A percentile compares a stretch with the other conserved stretches of the same genome.
These are phyloP conservation scores for Saccostrea cuccullata DNA, from an alignment of 1,140 invertebrate genomes.

Conservation along the genomic window DNA sequence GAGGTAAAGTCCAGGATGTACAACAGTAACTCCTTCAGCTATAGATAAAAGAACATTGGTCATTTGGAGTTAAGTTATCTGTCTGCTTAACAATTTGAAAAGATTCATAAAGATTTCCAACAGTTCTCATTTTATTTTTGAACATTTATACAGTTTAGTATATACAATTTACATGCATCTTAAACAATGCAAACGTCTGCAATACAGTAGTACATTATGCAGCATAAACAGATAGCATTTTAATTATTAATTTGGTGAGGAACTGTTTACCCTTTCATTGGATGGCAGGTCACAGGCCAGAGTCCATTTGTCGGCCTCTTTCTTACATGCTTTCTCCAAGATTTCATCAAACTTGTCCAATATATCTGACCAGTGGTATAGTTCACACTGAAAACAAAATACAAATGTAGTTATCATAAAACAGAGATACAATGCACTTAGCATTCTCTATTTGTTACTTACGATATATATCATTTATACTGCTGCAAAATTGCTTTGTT, in stretches of 20 bases:
- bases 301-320: conserved; percentile 85
- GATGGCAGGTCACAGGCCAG: conserved; percentile 87
- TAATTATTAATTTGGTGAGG: not conserved
- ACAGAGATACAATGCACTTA: too few species aligned
- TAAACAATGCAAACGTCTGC: too few species aligned
- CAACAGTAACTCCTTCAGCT: conserved; percentile 15
- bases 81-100: too few species aligned
- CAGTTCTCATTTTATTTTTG: too few species aligned
- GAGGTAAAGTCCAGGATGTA: conserved; percentile 80
- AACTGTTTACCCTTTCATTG: conserved; percentile 82
- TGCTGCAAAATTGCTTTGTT: too few species aligned
- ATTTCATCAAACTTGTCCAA: conserved; percentile 91
- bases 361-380: conserved; percentile 94
- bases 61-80: too few species aligned
- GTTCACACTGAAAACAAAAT: conserved; percentile 84
- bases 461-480: not conserved
- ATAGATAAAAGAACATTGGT: not conserved
- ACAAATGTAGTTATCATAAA: not conserved
- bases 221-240: too few species aligned
- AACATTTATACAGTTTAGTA: too few species aligned
- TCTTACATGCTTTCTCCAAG: conserved; percentile 86
- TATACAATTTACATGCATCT: too few species aligned
- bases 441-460: not conserved
- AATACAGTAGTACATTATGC: too few species aligned
- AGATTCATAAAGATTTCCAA: too few species aligned